A percentile compares a stretch with the other conserved stretches of the same genome.
These are phyloP conservation scores for Drosophila funebris DNA, from an alignment of 1,140 invertebrate species.

Conservation along the genomic window DNA sequence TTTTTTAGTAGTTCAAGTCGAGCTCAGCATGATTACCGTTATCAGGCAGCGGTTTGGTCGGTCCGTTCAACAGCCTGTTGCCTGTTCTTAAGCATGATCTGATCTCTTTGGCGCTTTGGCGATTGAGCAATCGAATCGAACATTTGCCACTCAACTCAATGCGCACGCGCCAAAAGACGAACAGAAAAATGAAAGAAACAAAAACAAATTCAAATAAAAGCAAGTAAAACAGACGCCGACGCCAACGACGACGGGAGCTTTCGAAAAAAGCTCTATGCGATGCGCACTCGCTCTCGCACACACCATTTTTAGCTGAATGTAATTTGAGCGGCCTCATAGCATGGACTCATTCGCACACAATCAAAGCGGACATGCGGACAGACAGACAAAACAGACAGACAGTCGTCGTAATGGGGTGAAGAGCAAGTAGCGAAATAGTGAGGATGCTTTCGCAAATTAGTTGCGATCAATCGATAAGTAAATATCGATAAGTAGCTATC, in stretches of 20 bases:
- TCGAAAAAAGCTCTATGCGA: conserved; percentile 51
- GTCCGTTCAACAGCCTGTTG: conserved; percentile 34
- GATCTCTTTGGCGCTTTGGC: conserved; percentile 28
- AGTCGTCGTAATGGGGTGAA: conserved; percentile 25
- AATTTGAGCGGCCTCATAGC: conserved; percentile 80
- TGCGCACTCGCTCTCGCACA: conserved; percentile 64
- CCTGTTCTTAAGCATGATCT: conserved; percentile 17
- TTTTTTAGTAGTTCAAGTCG: conserved; percentile 31
- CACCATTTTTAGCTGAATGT: conserved; percentile 83
- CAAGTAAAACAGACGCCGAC: conserved; percentile 20
- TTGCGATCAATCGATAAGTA: conserved; percentile 23
- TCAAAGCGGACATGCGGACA: neutral
- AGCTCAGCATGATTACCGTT: conserved; percentile 65
- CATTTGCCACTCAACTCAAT: conserved; percentile 14
- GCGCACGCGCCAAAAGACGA: conserved; percentile 66
- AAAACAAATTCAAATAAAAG: conserved; percentile 17
- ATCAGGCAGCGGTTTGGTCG: conserved; percentile 48
- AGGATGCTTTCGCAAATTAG: conserved; percentile 17
- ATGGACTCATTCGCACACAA: conserved; percentile 76
- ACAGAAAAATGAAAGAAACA: conserved; percentile 19
- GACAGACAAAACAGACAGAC: neutral
- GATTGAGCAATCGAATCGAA: conserved; percentile 61
- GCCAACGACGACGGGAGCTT: conserved; percentile 29
- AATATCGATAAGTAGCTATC: conserved; percentile 14
- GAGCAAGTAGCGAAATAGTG: conserved; percentile 20